Base-by-base conservation (phyloP, 2,797 vertebrate species). In the Phoeniculus purpureus region DNA sequence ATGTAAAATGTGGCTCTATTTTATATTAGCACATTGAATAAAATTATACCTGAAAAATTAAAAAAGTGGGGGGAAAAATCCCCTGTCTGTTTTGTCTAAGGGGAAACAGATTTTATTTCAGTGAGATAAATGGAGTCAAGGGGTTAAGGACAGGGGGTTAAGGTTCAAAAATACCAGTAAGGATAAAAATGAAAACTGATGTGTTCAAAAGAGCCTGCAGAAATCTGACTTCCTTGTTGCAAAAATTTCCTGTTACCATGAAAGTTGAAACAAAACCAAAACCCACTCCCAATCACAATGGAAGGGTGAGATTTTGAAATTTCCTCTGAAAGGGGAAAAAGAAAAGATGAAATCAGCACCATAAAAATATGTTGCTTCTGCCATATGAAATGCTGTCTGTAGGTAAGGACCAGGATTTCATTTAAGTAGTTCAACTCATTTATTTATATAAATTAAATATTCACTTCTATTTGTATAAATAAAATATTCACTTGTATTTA, bases 281-380 rank as follows among this genome's bases (percentile, higher is more conserved):
- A 23, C 7, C 61, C 32, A 45, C 48, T 95, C 27, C 58, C 58
- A 89, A 48, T 71, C 65, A 94, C 81, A 94, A 87, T 82, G 37
- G 51, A 77, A 92, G 68, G 40, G 58, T 72, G 27, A 14, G n/a
- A 94, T 93, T 96, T 94, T 84, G 75, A 95, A 89, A 89, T 82
- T 85, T 94, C 54, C 18, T 82, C 32, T 61, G 34, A 40, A 90
- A 94, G 15, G 79, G 14, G 12, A 18, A 3, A 0, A 5, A 40
- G 56, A 43, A 52, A 12, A 18, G 0, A 77, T 8, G 32, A 47
- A 80, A 32, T 83, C 45, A 70, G 31, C 81, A 3, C 12, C 37
- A 77, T 34, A 79, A 84, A 90, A 86, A 75, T 52, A 47, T 14
- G 22, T 54, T 62, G n/a, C 9, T 85, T 85, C 59, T 75, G 37